phyloP scores from a whole-genome alignment of 2,113 vertebrate genomes.

The Bos javanicus region DNA sequence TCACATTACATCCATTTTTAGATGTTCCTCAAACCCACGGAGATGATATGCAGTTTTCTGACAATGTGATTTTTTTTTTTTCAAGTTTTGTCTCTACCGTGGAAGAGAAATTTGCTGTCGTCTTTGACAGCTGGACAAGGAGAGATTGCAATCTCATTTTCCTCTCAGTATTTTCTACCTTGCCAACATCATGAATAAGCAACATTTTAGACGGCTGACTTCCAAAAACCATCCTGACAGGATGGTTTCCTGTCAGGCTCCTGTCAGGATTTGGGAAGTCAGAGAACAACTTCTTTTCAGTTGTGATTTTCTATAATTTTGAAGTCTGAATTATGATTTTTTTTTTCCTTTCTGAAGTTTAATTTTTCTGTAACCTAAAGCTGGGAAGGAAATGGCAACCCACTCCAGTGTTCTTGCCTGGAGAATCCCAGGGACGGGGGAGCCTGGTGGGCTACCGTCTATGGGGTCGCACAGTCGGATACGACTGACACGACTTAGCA shows the following conservation, averaged over 20 bases:
- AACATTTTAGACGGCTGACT: conserved; percentile 57
- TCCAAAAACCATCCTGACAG: conserved; percentile 24
- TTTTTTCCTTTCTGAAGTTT: background rate
- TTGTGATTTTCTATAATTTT: conserved; percentile 58
- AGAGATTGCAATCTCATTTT: conserved; percentile 52
- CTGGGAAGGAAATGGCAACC: background rate
- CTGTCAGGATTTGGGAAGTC: conserved; percentile 57
- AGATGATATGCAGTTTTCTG: conserved; percentile 30
- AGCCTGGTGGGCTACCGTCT: too few species aligned
- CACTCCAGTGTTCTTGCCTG: too few species aligned
- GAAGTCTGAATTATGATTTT: conserved; percentile 31
- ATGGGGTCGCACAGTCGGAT: too few species aligned
- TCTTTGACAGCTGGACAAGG: conserved; percentile 63
- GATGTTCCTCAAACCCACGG: conserved; percentile 35
- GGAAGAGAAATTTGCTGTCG: conserved; percentile 51
- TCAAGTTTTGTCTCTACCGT: conserved; percentile 4
- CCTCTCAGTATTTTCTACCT: conserved; percentile 41
- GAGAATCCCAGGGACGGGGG: too few species aligned
- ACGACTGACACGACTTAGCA: too few species aligned
- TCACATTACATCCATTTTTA: conserved; percentile 55
- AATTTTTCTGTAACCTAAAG: background rate
- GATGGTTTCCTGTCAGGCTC: conserved; percentile 52
- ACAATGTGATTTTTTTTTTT: background rate
- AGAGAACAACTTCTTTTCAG: conserved; percentile 47
- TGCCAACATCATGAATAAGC: conserved; percentile 65